Evolutionary conservation across 2,888 invertebrate genomes (phyloP).

Genomic region (Zaprionus bogoriensis): DNA sequence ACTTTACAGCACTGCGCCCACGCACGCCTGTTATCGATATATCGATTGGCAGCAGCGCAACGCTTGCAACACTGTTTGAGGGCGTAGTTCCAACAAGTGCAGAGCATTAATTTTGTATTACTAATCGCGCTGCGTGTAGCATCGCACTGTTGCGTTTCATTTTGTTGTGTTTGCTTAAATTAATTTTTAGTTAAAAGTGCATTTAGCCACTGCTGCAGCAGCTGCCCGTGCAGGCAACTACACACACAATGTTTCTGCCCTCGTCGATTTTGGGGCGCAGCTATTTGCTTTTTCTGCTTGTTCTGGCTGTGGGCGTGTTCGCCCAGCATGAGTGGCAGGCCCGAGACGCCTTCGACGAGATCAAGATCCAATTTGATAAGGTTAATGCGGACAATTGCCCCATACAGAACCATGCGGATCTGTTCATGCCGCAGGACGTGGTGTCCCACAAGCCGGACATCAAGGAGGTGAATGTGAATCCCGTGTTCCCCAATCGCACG

Average conservation of each 20-base stretch:
- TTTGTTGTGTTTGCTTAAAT: slow-evolving; percentile 19
- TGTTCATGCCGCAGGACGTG: slow-evolving; percentile 91
- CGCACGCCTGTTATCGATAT: slow-evolving; percentile 20
- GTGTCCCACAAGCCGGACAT: slow-evolving; percentile 96
- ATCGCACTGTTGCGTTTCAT: slow-evolving; percentile 25
- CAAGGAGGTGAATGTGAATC: slow-evolving; percentile 96
- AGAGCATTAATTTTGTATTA: slow-evolving; percentile 49
- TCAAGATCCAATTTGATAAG: slow-evolving; percentile 91
- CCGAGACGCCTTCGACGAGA: slow-evolving; percentile 94
- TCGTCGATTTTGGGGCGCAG: slow-evolving; percentile 80
- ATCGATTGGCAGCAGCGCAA: neutral
- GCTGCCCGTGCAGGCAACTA: slow-evolving; percentile 25
- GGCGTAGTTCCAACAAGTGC: slow-evolving; percentile 77
- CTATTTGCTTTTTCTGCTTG: slow-evolving; percentile 79
- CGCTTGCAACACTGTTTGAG: slow-evolving; percentile 56
- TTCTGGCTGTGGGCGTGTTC: slow-evolving; percentile 86
- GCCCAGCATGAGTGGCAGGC: slow-evolving; percentile 96
- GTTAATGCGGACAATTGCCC: slow-evolving; percentile 94
- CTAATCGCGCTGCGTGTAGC: slow-evolving; percentile 46
- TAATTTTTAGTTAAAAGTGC: slow-evolving; percentile 20
- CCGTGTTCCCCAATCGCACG: slow-evolving; percentile 96
- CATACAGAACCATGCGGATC: slow-evolving; percentile 91
- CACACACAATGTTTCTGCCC: slow-evolving; percentile 60
- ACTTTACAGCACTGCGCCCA: slow-evolving; percentile 3
- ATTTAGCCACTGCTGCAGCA: neutral